Conservation (phyloP, 1,140 invertebrate genomes). For the Popillia japonica region DNA sequence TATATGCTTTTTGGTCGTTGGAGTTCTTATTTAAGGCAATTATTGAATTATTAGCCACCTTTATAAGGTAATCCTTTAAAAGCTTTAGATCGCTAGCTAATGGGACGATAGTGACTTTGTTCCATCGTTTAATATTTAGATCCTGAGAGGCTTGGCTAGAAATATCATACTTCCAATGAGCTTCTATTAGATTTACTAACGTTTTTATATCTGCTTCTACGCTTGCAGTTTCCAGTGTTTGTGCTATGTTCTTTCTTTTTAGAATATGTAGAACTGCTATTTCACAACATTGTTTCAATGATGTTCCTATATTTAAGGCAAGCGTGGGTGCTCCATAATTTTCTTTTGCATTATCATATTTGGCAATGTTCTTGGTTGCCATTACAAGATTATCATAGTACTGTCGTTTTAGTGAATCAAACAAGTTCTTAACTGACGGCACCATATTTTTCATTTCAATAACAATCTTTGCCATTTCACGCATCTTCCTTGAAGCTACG, state of each 20-base stretch:
- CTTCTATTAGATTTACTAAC: slow-evolving; percentile 51
- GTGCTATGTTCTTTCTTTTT: slow-evolving; percentile 37
- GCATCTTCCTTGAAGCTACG: slow-evolving; percentile 49
- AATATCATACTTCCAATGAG: slow-evolving; percentile 56
- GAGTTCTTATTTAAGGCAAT: neutral
- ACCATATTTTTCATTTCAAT: slow-evolving; percentile 42
- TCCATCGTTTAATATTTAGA: slow-evolving; percentile 49
- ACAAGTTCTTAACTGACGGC: too few relatives aligned
- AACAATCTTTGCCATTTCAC: slow-evolving; percentile 46
- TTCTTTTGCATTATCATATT: too few relatives aligned
- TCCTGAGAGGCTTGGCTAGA: slow-evolving; percentile 50
- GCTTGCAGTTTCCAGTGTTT: slow-evolving; percentile 44
- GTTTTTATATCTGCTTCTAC: slow-evolving; percentile 52
- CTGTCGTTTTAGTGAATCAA: too few relatives aligned
- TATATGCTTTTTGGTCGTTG: neutral
- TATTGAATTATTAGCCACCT: neutral
- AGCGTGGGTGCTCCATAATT: slow-evolving; percentile 40
- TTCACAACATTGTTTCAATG: slow-evolving; percentile 48
- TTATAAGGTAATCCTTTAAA: slow-evolving; percentile 45
- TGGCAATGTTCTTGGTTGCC: too few relatives aligned
- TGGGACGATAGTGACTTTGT: slow-evolving; percentile 50
- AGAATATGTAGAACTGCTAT: slow-evolving; percentile 42
- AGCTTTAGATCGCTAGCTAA: slow-evolving; percentile 49
- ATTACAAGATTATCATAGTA: too few relatives aligned
- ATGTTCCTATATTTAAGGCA: slow-evolving; percentile 47